Conservation (phyloP, 92 coral and sea anemone species). For the Parazoanthus atlanticus region DNA sequence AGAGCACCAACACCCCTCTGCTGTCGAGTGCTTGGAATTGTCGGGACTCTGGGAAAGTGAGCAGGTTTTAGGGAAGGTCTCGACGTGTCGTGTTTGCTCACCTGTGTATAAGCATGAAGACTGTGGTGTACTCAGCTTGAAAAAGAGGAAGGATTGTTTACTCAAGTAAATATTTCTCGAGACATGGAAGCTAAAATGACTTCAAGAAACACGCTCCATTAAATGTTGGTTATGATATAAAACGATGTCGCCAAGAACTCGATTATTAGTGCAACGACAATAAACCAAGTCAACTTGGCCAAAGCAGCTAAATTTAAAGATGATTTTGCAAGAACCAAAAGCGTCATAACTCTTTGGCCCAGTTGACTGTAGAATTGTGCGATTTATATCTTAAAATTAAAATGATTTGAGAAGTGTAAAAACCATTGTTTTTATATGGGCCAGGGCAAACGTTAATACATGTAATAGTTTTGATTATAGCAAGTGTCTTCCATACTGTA, state of each 20-base stretch:
- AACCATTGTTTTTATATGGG: too few relatives aligned
- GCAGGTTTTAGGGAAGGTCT: conserved; percentile 20
- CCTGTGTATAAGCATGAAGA: conserved; percentile 15
- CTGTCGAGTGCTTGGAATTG: conserved; percentile 24
- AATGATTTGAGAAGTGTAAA: too few relatives aligned
- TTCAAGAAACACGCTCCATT: neutral
- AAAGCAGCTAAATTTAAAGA: neutral
- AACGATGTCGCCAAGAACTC: neutral
- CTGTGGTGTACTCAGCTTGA: conserved; percentile 21
- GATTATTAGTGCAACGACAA: neutral
- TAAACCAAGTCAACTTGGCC: neutral
- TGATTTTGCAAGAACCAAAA: too few relatives aligned
- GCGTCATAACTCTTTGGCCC: neutral
- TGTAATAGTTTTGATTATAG: too few relatives aligned
- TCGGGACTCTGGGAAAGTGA: conserved; percentile 31
- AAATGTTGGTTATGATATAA: neutral
- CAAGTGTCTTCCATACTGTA: too few relatives aligned
- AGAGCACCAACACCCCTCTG: neutral
- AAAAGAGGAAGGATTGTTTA: conserved; percentile 1
- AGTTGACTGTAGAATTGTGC: too few relatives aligned
- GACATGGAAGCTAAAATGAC: neutral
- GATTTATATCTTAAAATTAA: too few relatives aligned
- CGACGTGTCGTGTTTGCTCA: conserved; percentile 26
- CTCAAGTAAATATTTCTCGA: conserved; percentile 1
- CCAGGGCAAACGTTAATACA: too few relatives aligned